Base-by-base conservation (phyloP, 2,888 invertebrate genomes). In the Leptinotarsa juncta region DNA sequence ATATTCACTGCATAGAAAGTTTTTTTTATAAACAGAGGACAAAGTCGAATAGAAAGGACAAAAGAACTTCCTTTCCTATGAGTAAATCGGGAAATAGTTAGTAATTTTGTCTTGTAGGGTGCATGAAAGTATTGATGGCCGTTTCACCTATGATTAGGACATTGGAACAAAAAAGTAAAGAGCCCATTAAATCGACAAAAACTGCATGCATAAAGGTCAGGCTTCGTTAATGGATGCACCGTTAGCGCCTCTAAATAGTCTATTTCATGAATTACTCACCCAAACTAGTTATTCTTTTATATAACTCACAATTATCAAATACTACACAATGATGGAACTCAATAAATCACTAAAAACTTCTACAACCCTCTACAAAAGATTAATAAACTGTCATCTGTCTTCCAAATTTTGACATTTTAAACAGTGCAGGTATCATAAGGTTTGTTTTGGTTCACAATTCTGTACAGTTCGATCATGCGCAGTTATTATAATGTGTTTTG, bases 41-140 rank as follows among this genome's bases (percentile, higher is more conserved):
- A 62, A 62, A 62, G 62, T 62, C 62, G 32, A 62, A 62, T 26
- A 62, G 42, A 62, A 62, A n/a, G 42, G 62, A 32, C 62, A 62
- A 16, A 42, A n/a, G n/a, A 62, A 5, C n/a, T 16, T 62, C 42
- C 62, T 32, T 62, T 32, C 7, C 26, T 32, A 4, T 2, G 10
- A 10, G 42, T 32, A 42, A 26, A 62, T 32, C 62, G 16, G 12
- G 32, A 57, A 57, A 20, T 23, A 4, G 14, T 14, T 23, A 23
- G 57, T 57, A 26, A 20, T 26, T 23, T 20, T 20, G 23, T 15
- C 20, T 23, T 57, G 20, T 4, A 10, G 4, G 20, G 15, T 57
- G 57, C 23, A 57, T 57, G 23, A 23, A 26, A 57, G 18, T 57
- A 23, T 57, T 16, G 62, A 62, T 62, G 62, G 42, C 62, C 62